phyloP scores from a whole-genome alignment of 2,797 vertebrate genomes.

The Falco columbarius region DNA sequence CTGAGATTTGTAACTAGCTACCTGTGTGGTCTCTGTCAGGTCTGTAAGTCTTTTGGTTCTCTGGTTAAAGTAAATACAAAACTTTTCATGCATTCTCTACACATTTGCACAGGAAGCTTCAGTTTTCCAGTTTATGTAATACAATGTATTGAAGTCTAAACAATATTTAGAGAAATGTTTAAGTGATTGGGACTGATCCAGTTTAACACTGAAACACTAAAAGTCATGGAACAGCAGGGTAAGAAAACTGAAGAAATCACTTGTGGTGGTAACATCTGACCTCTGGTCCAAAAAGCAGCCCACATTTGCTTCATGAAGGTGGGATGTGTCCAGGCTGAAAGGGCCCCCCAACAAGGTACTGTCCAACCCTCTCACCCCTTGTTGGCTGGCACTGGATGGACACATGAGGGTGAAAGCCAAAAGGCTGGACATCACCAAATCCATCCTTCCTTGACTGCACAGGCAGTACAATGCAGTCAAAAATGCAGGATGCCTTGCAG shows the following conservation, averaged over 20 bases:
- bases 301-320: neutral
- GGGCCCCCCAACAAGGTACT: neutral
- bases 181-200: neutral
- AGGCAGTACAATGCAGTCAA: neutral
- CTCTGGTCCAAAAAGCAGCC: neutral
- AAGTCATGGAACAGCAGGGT: neutral
- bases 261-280: neutral
- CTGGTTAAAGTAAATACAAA: neutral
- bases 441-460: neutral
- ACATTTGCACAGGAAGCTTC: neutral
- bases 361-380: neutral
- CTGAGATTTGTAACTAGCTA: neutral
- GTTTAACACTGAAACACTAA: neutral
- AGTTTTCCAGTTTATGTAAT: neutral
- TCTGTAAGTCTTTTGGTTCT: neutral
- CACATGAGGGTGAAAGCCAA: neutral
- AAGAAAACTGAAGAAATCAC: neutral
- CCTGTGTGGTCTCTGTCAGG: neutral
- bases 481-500: neutral
- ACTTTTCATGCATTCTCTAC: neutral
- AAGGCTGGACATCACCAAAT: neutral
- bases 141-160: neutral
- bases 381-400: neutral
- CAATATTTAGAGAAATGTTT: neutral
- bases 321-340: neutral